Percentiles rank a stretch among this genome's conserved stretches.
These are phyloP conservation scores for Hesperia comma DNA, from an alignment of 2,888 invertebrate species.

Conservation along the genomic window DNA sequence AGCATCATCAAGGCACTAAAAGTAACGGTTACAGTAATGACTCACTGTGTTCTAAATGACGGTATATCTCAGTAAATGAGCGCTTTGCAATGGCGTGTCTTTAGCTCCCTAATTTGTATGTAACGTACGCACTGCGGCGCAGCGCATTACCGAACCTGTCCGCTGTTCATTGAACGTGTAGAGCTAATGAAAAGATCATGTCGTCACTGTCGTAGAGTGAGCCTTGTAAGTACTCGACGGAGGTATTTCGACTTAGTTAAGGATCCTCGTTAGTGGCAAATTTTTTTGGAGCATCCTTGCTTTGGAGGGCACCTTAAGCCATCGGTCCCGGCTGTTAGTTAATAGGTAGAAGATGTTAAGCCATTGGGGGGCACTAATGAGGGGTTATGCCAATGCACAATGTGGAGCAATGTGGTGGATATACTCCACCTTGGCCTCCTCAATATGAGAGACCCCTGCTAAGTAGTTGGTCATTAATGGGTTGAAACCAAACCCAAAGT, in stretches of 20 bases:
- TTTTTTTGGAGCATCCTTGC: neutral
- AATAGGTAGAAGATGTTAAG: no score
- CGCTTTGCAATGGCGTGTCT: slow-evolving; percentile 21
- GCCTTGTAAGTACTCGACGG: neutral
- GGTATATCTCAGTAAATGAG: slow-evolving; percentile 11
- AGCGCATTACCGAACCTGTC: slow-evolving; percentile 27
- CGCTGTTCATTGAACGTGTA: slow-evolving; percentile 26
- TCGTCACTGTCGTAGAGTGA: neutral
- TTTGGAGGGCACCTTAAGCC: no score
- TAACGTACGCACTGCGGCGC: slow-evolving; percentile 25
- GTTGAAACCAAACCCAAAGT: no score
- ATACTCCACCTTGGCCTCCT: no score
- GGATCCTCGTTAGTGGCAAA: neutral
- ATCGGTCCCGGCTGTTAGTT: no score
- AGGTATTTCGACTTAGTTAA: neutral
- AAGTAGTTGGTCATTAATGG: no score
- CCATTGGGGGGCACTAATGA: no score
- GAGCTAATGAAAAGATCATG: neutral
- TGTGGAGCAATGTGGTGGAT: no score
- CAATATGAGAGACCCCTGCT: no score
- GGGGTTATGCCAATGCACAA: no score
- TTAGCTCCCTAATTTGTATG: slow-evolving; percentile 31
- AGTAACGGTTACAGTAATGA: slow-evolving; percentile 2
- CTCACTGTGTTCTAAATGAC: slow-evolving; percentile 17
- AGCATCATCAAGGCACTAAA: slow-evolving; percentile 4